Evolutionary conservation across 2,888 invertebrate species (phyloP).

Genomic region (Synergus itoensis): DNA sequence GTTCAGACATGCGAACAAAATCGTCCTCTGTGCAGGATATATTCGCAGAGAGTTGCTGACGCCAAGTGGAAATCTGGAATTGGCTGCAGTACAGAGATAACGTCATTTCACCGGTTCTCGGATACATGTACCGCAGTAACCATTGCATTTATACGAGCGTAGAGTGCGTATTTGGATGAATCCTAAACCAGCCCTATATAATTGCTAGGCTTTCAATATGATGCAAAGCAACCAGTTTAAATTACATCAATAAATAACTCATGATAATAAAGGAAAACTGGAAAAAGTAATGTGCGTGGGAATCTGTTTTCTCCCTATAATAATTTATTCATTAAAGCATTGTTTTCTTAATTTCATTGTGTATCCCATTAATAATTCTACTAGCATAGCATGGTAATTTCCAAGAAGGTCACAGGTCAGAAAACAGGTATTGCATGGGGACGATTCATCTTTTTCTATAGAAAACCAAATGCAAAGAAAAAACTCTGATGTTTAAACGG

Average conservation of each 20-base stretch:
- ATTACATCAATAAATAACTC: no score
- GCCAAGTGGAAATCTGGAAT: constrained; percentile 26
- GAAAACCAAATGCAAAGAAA: no score
- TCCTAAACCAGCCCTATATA: no score
- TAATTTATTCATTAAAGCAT: neutral
- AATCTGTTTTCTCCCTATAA: neutral
- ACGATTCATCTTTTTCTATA: no score
- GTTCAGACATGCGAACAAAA: neutral
- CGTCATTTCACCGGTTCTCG: constrained; percentile 34
- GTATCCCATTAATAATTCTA: neutral
- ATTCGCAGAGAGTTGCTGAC: constrained; percentile 17
- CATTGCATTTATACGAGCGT: neutral
- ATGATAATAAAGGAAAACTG: no score
- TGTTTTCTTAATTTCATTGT: neutral
- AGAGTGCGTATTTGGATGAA: neutral
- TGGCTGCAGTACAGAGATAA: constrained; percentile 46
- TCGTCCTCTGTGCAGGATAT: neutral
- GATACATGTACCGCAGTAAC: constrained; percentile 2
- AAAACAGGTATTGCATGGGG: no score
- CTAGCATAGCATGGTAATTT: no score
- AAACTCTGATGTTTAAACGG: no score
- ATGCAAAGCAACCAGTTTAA: no score
- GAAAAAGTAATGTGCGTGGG: no score
- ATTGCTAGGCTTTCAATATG: no score
- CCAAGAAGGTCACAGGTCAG: no score